Evolutionary conservation across 2,888 invertebrate species (phyloP), one percentile per base, ranked within the genome.

Genomic region (Plebejus anna): DNA sequence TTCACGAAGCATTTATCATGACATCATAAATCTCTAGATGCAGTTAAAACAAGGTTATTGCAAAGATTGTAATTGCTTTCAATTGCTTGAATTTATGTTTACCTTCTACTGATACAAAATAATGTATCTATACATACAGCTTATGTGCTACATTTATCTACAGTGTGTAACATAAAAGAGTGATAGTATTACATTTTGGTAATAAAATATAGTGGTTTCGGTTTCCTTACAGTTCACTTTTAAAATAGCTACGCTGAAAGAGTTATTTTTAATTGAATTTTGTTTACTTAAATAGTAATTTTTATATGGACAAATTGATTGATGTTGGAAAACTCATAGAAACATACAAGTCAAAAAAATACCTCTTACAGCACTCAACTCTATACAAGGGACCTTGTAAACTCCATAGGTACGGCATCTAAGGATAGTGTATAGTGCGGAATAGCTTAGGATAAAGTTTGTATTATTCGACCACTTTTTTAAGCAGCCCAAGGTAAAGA

Each of bases 31-130:
- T 66, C 66, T 66, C 28, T 32, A 36, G 32, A 66, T 66, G 32
- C 66, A 66, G 66, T 66, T 66, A 66, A 66, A 66, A 66, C 66
- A 36, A 66, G 66, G 66, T 66, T 66, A 66, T 16, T 66, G 32
- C 32, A 32, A 36, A 16, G 66, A 32, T 66, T 66, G 11, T 66
- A 66, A 66, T 66, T 66, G 66, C 66, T 66, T 66, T 36, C 66
- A 66, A 66, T 66, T 66, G 66, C 13, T 66, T 66, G 66, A 13
- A 59, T 59, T 59, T 59, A 16, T 59, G 55, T 28, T 7, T 61
- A 28, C 4, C 66, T 66, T 36, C 13, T 32, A 32, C 13, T 32
- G 66, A 32, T 66, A 9, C 11, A 28, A 66, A 32, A 55, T 55
- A 55, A 55, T 55, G 16, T 16, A 16, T 16, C 55, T 55, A 55